phyloP scores from a whole-genome alignment of 2,888 invertebrate species.

The Nesidiocoris tenuis region DNA sequence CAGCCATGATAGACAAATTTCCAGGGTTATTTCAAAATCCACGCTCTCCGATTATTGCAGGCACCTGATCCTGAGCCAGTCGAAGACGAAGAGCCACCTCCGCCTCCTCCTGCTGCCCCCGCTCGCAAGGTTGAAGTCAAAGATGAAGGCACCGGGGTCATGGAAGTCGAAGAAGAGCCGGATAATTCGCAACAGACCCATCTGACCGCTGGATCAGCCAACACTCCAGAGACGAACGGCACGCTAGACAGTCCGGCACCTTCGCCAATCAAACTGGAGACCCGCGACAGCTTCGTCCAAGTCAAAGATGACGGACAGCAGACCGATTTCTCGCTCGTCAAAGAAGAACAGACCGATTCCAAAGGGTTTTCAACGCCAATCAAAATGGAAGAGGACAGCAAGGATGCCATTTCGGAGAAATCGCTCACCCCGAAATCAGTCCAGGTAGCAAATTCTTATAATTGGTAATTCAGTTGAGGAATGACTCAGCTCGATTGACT shows the following conservation, averaged over 20 bases:
- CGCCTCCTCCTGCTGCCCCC: neutral
- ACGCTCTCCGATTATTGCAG: too few relatives aligned
- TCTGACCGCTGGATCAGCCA: neutral
- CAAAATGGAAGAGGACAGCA: conserved; percentile 45
- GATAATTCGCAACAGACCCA: neutral
- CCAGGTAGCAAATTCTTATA: too few relatives aligned
- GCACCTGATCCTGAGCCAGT: conserved; percentile 33
- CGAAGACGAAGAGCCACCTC: conserved; percentile 17
- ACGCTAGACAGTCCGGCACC: conserved; percentile 9
- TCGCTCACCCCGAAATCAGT: conserved; percentile 42
- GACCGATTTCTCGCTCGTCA: conserved; percentile 53
- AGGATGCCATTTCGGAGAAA: conserved; percentile 45
- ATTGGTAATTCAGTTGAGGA: too few relatives aligned
- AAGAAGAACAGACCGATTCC: conserved; percentile 48
- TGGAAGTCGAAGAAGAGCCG: conserved; percentile 47
- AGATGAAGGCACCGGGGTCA: conserved; percentile 49
- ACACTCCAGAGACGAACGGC: conserved; percentile 26
- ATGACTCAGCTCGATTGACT: too few relatives aligned
- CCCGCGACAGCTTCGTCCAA: conserved; percentile 21
- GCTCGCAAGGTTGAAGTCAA: conserved; percentile 39
- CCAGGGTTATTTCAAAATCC: too few relatives aligned
- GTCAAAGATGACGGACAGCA: conserved; percentile 35
- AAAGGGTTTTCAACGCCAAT: conserved; percentile 41
- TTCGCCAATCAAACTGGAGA: conserved; percentile 24
- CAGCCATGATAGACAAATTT: too few relatives aligned